Base-by-base conservation (phyloP, 2,797 vertebrate genomes). In the Todus mexicanus region DNA sequence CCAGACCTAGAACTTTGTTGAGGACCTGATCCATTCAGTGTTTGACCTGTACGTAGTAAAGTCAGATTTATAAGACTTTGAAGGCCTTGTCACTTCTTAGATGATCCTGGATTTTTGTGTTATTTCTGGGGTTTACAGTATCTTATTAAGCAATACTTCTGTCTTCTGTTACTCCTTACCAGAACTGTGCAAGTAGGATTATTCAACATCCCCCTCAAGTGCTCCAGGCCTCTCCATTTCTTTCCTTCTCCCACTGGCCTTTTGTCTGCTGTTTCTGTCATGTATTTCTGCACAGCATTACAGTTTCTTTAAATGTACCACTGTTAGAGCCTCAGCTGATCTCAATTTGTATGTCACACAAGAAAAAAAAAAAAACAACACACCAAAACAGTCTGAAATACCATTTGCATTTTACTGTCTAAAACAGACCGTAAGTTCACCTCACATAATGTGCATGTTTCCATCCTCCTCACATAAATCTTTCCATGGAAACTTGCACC, bases 311-410 rank as follows among this genome's bases (percentile, higher is more conserved):
- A 80, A 74, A 69, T 17, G 35, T 48, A 57, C 7, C 35, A 11
- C 37, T 75, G 6, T 0, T 66, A 60, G 68, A 71, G 45, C 33
- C 88, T 86, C 94, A 93, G 76, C 83, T 95, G 93, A 95, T 79
- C 76, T 94, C 76, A 91, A 92, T 96, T 94, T 94, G 76, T 72
- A 51, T 47, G 35, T 81, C 82, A 90, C 57, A 94, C 68, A 93
- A 77, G 56, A 37, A 40, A 76, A 53, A 75, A 63, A 42, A 23
- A 27, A 33, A 38, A 33, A 47, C 66, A 29, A 43, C 51, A 29
- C 33, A 35, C 25, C 43, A 38, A 45, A 4, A 2, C 40, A 73
- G 15, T 12, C 37, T 64, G 57, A 77, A 94, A 94, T 63, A 27
- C 57, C 33, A 65, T 79, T 89, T 84, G 45, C 10, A 66, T 92